Conservation (phyloP, 2,797 vertebrate genomes). For the Acrossocheilus wenchowensis region DNA sequence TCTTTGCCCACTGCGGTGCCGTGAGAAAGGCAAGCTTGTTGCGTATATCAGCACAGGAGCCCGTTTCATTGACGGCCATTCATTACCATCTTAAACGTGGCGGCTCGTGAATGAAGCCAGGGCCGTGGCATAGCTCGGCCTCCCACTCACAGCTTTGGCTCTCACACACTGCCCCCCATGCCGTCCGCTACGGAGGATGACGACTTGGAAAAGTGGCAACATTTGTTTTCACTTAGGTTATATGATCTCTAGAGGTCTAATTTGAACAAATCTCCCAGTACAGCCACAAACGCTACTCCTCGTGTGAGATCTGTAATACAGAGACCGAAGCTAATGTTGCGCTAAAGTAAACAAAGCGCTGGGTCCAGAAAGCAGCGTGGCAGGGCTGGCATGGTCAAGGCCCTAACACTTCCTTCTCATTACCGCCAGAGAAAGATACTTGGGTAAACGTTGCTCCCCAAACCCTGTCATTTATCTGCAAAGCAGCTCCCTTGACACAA, state of each 20-base stretch:
- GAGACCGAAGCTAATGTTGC: conserved; percentile 73
- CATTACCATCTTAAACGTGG: conserved; percentile 90
- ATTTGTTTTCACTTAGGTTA: conserved; percentile 84
- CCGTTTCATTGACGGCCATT: conserved; percentile 91
- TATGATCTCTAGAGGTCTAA: conserved; percentile 81
- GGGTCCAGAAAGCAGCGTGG: conserved; percentile 62
- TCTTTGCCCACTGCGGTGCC: conserved; percentile 74
- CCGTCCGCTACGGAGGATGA: conserved; percentile 26
- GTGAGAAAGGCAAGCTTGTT: conserved; percentile 91
- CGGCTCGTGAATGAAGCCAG: conserved; percentile 88
- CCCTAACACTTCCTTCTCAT: conserved; percentile 71
- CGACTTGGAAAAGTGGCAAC: conserved; percentile 64
- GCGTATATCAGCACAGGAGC: conserved; percentile 83
- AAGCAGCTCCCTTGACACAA: conserved; percentile 59
- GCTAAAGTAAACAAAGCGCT: conserved; percentile 70
- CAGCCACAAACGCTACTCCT: conserved; percentile 76
- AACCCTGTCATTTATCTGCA: conserved; percentile 71
- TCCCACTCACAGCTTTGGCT: conserved; percentile 83
- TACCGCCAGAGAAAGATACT: conserved; percentile 70
- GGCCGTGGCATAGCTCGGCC: conserved; percentile 86
- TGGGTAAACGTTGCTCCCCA: conserved; percentile 62
- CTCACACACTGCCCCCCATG: conserved; percentile 58
- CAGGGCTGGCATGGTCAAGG: conserved; percentile 67
- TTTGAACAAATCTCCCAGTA: conserved; percentile 81
- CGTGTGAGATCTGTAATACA: conserved; percentile 70